Percentiles rank a stretch among this genome's conserved stretches.
Conservation (phyloP, 2,113 vertebrate genomes). For the Epinephelus lanceolatus region DNA sequence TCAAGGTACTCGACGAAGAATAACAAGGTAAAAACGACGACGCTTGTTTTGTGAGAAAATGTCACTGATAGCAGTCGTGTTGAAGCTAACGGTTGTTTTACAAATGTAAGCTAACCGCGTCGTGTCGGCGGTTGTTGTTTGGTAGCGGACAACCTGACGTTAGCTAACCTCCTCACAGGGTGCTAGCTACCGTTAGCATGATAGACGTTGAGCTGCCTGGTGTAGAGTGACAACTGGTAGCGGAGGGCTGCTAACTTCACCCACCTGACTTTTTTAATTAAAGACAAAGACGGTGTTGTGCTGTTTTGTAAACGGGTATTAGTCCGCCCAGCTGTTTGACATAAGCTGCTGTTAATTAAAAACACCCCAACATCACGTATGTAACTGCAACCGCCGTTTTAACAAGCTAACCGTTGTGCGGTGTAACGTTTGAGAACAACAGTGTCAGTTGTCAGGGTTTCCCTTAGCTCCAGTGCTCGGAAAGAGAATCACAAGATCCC, state of each 20-base stretch:
- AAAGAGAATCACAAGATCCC: constrained; percentile 16
- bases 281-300: neutral
- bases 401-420: too few species aligned
- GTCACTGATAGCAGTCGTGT: too few species aligned
- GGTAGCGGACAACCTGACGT: constrained; percentile 3
- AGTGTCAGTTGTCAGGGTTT: neutral
- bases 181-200: constrained; percentile 50
- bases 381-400: neutral
- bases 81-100: neutral
- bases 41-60: neutral
- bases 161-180: constrained; percentile 17
- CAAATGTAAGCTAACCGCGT: neutral
- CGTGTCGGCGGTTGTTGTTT: constrained; percentile 8
- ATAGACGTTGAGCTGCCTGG: neutral
- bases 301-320: neutral
- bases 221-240: constrained; percentile 19
- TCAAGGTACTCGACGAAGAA: constrained; percentile 10
- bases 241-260: constrained; percentile 31
- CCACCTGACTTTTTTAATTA: neutral
- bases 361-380: neutral
- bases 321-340: too few species aligned
- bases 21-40: constrained; percentile 52
- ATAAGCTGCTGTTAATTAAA: neutral
- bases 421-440: neutral
- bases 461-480: neutral